phyloP scores from a whole-genome alignment of 2,113 vertebrate genomes.

The Brevimyrus niger region DNA sequence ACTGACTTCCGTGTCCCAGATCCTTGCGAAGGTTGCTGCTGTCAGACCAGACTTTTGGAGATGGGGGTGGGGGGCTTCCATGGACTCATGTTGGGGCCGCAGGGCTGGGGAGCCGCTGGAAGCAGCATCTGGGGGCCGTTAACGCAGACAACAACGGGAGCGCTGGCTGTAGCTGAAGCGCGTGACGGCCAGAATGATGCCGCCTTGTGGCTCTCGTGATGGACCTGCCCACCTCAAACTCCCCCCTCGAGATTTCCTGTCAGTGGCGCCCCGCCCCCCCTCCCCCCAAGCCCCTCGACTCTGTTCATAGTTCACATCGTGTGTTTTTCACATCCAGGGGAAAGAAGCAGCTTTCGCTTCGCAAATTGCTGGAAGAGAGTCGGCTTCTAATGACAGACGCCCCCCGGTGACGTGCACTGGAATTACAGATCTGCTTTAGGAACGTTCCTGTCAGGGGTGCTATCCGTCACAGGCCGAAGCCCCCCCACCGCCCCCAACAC shows the following conservation, averaged over 20 bases:
- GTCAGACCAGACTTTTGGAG: background rate
- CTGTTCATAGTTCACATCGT: background rate
- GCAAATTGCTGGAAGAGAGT: background rate
- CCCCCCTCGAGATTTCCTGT: background rate
- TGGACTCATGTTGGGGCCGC: background rate
- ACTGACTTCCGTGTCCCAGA: background rate
- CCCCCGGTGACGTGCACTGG: background rate
- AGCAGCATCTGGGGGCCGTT: background rate
- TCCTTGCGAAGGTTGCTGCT: background rate
- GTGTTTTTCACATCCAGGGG: background rate
- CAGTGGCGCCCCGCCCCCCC: background rate
- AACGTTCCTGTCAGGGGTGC: background rate
- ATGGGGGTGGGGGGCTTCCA: background rate
- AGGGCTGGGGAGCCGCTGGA: background rate
- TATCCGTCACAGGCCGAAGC: background rate
- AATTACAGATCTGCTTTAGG: background rate
- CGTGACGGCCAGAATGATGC: background rate
- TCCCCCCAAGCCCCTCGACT: background rate
- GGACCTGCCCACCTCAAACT: background rate
- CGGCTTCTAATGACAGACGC: background rate
- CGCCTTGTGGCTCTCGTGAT: background rate
- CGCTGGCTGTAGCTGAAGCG: background rate
- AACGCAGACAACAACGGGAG: background rate
- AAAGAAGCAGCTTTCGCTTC: background rate
- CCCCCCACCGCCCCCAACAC: background rate